These are phyloP conservation scores for Taxidea taxus DNA, from an alignment of 2,113 vertebrate species.

Conservation along the genomic window DNA sequence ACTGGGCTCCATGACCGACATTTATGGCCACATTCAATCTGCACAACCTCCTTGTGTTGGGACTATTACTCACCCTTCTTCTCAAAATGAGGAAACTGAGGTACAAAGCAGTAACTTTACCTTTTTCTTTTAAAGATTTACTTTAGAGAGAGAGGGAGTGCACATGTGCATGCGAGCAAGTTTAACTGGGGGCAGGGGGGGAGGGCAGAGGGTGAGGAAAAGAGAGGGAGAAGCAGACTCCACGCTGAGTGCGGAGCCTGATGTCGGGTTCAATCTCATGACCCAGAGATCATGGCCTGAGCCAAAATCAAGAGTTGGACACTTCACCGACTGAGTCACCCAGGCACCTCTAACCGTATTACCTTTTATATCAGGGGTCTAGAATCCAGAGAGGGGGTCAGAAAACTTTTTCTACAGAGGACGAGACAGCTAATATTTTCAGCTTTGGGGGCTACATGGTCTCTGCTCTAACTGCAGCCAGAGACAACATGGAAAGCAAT, in stretches of 20 bases:
- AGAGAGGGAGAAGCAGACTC: background rate
- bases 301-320: background rate
- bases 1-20: background rate
- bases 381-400: background rate
- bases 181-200: background rate
- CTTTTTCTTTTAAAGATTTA: background rate
- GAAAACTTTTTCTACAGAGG: background rate
- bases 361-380: background rate
- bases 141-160: background rate
- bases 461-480: background rate
- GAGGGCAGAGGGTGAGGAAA: background rate
- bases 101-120: background rate
- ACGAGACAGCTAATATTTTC: background rate
- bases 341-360: background rate
- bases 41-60: background rate
- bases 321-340: background rate
- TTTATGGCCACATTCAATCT: background rate
- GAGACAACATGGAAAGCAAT: fast-evolving
- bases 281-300: background rate
- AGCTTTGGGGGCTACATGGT: fast-evolving
- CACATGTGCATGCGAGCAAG: background rate
- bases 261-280: background rate
- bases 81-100: background rate
- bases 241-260: background rate
- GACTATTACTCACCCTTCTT: background rate